Evolutionary conservation across 1,140 invertebrate genomes (phyloP).

Genomic region (Muscidifurax raptorellus): DNA sequence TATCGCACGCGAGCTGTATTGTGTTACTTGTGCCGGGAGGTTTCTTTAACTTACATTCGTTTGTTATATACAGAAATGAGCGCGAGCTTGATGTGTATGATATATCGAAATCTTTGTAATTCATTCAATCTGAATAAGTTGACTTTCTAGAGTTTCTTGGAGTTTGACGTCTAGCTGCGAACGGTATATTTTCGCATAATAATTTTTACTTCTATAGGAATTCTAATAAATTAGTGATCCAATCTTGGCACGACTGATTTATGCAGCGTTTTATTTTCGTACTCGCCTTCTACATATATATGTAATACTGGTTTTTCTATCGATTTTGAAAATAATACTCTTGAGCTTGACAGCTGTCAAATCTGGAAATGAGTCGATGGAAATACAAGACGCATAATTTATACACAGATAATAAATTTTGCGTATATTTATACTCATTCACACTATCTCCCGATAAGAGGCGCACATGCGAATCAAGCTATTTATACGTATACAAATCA

Average conservation of each 20-base stretch:
- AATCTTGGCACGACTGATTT: background rate
- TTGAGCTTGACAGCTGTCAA: background rate
- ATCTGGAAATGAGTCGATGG: background rate
- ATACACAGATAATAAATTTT: background rate
- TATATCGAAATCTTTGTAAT: background rate
- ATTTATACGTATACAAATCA: background rate
- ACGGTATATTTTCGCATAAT: no score
- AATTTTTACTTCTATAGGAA: no score
- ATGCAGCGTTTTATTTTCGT: background rate
- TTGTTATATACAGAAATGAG: background rate
- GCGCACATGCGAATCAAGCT: no score
- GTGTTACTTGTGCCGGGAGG: background rate
- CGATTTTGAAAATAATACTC: background rate
- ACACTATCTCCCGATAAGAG: no score
- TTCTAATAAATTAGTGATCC: no score
- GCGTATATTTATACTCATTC: background rate
- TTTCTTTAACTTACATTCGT: background rate
- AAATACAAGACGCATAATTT: background rate
- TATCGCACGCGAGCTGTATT: slow-evolving; percentile 35
- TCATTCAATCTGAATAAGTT: slow-evolving; percentile 19
- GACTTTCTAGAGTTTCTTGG: no score
- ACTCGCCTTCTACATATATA: background rate
- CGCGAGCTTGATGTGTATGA: no score
- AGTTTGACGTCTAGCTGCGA: no score
- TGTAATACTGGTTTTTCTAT: background rate